Evolutionary conservation across 2,888 invertebrate species (phyloP), one percentile per base, ranked within the genome.

Genomic region (Diplazon laetatorius): DNA sequence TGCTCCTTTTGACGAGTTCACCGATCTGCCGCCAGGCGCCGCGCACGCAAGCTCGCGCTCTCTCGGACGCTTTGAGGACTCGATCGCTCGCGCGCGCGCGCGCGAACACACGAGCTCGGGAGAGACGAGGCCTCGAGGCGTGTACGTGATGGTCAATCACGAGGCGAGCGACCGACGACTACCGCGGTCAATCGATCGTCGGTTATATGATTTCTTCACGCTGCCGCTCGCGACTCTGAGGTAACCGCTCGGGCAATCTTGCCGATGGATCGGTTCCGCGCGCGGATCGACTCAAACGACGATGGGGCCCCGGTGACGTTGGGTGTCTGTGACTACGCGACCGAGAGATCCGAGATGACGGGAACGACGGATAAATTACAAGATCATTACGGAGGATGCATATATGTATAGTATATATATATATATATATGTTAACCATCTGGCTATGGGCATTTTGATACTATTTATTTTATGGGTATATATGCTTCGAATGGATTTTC

Each of bases 321-420:
- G n/a, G n/a, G n/a, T 35, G 30, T 55, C 55, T 16, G 55, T 35
- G 9, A 14, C 14, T 14, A 9, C 30, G 10, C 30, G 25, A 30
- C 25, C 16, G 55, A 42, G 30, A 42, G 39, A 16, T 4, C n/a
- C 14, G 22, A 1, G 16, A 39, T 35, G 25, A 52, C 76, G 30
- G 16, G 55, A 30, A 14, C 30, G 4, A 50, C 42, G 35, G 73
- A 81, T 82, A 82, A 78, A 82, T 84, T 80, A 82, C 78, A 81
- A 81, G 82, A 83, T 84, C 82, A 81, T 84, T 82, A 82, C 75
- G 79, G n/a, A 59, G 48, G 30, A 44, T 55, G 6, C 20, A 20
- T 48, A 20, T 35, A n/a, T n/a, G n/a, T n/a, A n/a, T n/a, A n/a
- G n/a, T n/a, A n/a, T n/a, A n/a, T n/a, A n/a, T n/a, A n/a, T n/a